Conservation (phyloP, 2,797 vertebrate species). For the Alouatta caraya region DNA sequence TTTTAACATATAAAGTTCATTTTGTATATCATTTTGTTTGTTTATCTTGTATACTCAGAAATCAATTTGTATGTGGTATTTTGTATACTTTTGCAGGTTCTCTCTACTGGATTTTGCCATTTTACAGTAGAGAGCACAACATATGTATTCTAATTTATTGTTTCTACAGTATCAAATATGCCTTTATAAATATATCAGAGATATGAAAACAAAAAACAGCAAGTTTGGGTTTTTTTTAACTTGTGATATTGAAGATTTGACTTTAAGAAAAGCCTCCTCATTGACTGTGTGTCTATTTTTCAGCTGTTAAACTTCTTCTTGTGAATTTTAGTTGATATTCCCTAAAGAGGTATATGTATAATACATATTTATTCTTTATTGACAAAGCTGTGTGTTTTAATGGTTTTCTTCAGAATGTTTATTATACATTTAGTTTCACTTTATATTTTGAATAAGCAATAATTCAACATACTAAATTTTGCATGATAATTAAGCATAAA, state of each 20-base stretch:
- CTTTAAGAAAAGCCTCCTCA: neutral
- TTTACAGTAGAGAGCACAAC: neutral
- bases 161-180: neutral
- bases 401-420: neutral
- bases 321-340: neutral
- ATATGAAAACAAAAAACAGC: neutral
- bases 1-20: neutral
- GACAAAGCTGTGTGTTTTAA: neutral
- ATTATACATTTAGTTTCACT: neutral
- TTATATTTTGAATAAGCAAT: neutral
- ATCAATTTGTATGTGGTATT: neutral
- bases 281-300: neutral
- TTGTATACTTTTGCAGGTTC: neutral
- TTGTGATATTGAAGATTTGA: neutral
- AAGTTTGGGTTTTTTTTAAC: neutral
- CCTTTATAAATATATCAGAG: neutral
- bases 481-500: no score
- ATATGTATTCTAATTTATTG: neutral
- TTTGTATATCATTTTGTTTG: neutral
- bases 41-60: neutral
- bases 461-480: no score
- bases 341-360: neutral
- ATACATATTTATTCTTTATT: neutral
- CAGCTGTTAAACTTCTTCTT: neutral
- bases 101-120: neutral